Percentiles rank a stretch among this genome's conserved stretches.
phyloP scores from a whole-genome alignment of 2,888 invertebrate species.

The Epistrophe grossulariae region DNA sequence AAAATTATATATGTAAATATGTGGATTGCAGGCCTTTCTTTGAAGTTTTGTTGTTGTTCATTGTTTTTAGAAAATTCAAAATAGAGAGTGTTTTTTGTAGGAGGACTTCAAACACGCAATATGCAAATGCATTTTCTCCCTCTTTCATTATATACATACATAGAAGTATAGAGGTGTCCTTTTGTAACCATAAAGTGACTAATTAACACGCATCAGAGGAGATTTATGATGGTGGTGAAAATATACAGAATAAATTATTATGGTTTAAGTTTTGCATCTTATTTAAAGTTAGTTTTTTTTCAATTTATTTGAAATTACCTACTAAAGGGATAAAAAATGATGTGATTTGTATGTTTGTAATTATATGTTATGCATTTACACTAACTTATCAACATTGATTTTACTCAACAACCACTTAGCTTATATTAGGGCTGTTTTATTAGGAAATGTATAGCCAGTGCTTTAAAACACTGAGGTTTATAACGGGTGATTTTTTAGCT shows the following conservation, averaged over 20 bases:
- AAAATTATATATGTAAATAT: slow-evolving; percentile 11
- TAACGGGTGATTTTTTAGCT: no score
- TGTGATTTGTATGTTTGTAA: no score
- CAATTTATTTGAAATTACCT: not conserved
- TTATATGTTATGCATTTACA: no score
- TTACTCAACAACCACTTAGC: no score
- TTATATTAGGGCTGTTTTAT: no score
- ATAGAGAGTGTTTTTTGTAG: not conserved
- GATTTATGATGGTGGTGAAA: not conserved
- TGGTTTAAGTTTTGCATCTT: not conserved
- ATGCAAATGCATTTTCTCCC: not conserved
- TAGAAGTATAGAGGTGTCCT: not conserved
- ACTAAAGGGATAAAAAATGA: no score
- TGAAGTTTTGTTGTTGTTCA: not conserved
- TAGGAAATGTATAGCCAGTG: no score
- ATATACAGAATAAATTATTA: not conserved
- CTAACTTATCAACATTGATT: no score
- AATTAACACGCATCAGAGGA: slow-evolving; percentile 16
- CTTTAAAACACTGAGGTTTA: no score
- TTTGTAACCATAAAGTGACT: slow-evolving; percentile 22
- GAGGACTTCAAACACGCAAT: not conserved
- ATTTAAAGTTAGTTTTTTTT: not conserved
- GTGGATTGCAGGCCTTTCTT: slow-evolving; percentile 5
- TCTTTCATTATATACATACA: not conserved
- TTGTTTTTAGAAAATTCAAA: not conserved